Base-by-base conservation (phyloP, 1,140 invertebrate species). In the Oedothorax gibbosus region DNA sequence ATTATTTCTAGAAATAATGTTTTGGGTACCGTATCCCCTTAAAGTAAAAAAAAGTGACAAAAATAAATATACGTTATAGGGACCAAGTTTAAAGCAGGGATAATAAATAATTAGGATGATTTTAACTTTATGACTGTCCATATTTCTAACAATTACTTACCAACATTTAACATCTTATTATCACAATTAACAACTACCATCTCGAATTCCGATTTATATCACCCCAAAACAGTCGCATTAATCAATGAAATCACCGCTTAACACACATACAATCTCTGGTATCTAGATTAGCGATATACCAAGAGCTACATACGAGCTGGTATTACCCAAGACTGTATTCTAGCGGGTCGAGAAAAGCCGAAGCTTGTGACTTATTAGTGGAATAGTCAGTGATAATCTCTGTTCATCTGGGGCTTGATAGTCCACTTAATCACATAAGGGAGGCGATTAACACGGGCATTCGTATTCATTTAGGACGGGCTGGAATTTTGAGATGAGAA, bases 361-460 rank as follows among this genome's bases (percentile, higher is more conserved):
- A 50, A 65, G 20, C 57, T 65, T 49, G n/a, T 49, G 51, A 60
- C n/a, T 64, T 77, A 62, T 64, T 64, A 64, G 60, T 51, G 14
- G 60, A 54, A 14, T 77, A 56, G 21, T 65, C 60, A 18, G 57
- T 14, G 60, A 77, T 64, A 77, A 64, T 65, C 75, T 64, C 57
- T 62, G 9, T 18, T 49, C 60, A 51, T 64, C 49, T 14, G 21
- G 65, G 21, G 75, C 11, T 64, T 50, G 57, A 51, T 64, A 77
- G 12, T 62, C 75, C 60, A 49, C 21, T 77, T 51, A 77, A 77
- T 77, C 60, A 20, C 49, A 49, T 65, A 77, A 77, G 15, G n/a
- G 57, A 53, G 35, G 35, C 51, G n/a, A 18, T 35, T 35, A 35
- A 35, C 35, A 35, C 35, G 35, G 35, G 11, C n/a, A 53, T 71